Conservation (phyloP, 2,888 invertebrate genomes). For the Zaprionus lineosus region DNA sequence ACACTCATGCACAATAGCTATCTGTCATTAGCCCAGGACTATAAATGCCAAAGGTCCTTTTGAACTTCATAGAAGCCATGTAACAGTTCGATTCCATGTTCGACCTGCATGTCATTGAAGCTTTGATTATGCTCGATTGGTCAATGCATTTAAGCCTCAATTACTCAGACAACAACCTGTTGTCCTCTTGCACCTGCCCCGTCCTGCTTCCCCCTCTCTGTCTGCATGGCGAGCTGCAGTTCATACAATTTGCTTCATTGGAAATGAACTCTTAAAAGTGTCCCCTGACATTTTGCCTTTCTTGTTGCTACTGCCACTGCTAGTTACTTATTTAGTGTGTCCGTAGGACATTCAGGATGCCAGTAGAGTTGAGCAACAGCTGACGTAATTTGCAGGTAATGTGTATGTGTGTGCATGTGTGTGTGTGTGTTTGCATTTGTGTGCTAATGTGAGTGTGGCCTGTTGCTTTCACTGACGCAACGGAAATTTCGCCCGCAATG, state of each 20-base stretch:
- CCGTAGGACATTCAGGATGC: not conserved
- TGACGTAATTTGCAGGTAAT: constrained; percentile 75
- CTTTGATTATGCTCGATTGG: constrained; percentile 26
- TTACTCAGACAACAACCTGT: constrained; percentile 67
- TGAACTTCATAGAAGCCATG: not conserved
- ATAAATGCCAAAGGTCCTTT: no score
- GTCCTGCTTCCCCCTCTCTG: not conserved
- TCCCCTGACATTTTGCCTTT: constrained; percentile 67
- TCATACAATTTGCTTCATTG: constrained; percentile 48
- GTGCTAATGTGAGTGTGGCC: no score
- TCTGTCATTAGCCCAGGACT: no score
- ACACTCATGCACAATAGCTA: no score
- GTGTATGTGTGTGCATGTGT: no score
- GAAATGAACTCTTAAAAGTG: constrained; percentile 68
- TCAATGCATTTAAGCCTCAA: constrained; percentile 58
- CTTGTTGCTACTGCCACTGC: constrained; percentile 30
- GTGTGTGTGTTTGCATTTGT: no score
- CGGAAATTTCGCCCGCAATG: constrained; percentile 28
- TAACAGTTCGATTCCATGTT: not conserved
- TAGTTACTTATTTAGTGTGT: not conserved
- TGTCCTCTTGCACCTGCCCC: constrained; percentile 38
- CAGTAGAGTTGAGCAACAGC: constrained; percentile 46
- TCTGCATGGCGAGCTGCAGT: not conserved
- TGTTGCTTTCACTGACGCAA: constrained; percentile 48
- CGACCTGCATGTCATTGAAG: constrained; percentile 15